A percentile compares a stretch with the other conserved stretches of the same genome.
Conservation (phyloP, 2,888 invertebrate genomes). For the Serrognathus titanus region DNA sequence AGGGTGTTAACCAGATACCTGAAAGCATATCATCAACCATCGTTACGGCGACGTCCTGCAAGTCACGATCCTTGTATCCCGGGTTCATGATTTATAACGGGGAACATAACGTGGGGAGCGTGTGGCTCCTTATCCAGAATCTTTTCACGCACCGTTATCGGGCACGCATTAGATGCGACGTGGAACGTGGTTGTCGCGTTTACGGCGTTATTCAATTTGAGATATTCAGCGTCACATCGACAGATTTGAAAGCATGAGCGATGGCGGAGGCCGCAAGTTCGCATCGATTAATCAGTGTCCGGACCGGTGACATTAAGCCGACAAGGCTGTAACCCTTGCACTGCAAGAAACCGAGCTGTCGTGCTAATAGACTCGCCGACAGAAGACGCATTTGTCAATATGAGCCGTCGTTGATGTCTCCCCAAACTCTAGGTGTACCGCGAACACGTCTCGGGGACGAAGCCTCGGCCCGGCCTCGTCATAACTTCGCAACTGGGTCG, state of each 20-base stretch:
- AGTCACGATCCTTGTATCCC: no score
- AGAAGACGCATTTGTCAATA: constrained; percentile 36
- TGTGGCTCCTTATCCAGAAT: no score
- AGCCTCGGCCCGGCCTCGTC: background rate
- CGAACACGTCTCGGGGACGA: no score
- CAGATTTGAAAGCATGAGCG: constrained; percentile 31
- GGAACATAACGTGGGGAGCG: no score
- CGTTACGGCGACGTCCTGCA: no score
- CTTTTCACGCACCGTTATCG: no score
- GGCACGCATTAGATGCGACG: no score
- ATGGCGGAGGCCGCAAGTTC: constrained; percentile 35
- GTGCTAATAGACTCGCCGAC: constrained; percentile 36
- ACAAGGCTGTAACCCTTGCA: constrained; percentile 33
- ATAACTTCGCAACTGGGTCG: background rate
- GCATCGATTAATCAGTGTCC: constrained; percentile 41
- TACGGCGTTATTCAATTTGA: background rate
- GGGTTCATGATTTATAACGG: no score
- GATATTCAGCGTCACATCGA: constrained; percentile 14
- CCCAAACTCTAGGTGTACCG: background rate
- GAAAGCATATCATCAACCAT: no score
- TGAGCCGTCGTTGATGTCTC: background rate
- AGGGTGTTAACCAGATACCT: no score
- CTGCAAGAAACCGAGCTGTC: constrained; percentile 33
- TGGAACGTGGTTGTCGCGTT: background rate
- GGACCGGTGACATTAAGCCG: constrained; percentile 30